Percentiles rank a stretch among this genome's conserved stretches.
These are phyloP conservation scores for Timandra comae DNA, from an alignment of 2,888 invertebrate genomes.

Conservation along the genomic window DNA sequence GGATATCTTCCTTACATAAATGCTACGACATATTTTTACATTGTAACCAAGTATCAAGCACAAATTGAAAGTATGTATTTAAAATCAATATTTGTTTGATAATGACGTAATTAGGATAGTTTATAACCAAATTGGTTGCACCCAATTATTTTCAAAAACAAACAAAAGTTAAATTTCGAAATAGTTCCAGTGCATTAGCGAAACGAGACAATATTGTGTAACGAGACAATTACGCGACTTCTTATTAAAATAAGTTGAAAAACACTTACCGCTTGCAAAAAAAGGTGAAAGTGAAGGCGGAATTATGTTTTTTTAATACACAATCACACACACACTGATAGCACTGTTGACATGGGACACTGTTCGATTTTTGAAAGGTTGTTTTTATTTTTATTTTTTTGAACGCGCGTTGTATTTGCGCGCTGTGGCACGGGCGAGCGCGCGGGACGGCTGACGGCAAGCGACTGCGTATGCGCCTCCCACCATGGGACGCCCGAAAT, in stretches of 20 bases:
- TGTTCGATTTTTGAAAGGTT: conserved; percentile 35
- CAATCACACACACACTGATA: conserved; percentile 58
- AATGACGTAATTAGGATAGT: neutral
- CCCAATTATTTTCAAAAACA: conserved; percentile 16
- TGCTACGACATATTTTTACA: conserved; percentile 1
- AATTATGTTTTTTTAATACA: conserved; percentile 35
- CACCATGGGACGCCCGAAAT: conserved; percentile 61
- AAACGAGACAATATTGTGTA: conserved; percentile 45
- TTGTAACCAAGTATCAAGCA: conserved; percentile 13
- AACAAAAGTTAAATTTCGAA: conserved; percentile 31
- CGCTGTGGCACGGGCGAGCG: conserved; percentile 52
- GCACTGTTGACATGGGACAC: conserved; percentile 44
- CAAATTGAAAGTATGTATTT: no score
- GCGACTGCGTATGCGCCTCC: conserved; percentile 67
- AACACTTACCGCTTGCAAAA: conserved; percentile 68
- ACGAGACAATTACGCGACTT: conserved; percentile 48
- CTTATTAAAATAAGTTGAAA: conserved; percentile 55
- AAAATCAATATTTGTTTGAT: neutral
- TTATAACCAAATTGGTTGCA: neutral
- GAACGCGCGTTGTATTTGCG: conserved; percentile 49
- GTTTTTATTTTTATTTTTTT: conserved; percentile 25
- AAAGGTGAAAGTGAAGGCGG: conserved; percentile 54
- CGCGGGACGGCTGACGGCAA: conserved; percentile 60
- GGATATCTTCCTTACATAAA: conserved; percentile 11
- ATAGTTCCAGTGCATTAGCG: conserved; percentile 38